Evolutionary conservation across 2,797 vertebrate genomes (phyloP).

Genomic region (Amblyraja radiata): DNA sequence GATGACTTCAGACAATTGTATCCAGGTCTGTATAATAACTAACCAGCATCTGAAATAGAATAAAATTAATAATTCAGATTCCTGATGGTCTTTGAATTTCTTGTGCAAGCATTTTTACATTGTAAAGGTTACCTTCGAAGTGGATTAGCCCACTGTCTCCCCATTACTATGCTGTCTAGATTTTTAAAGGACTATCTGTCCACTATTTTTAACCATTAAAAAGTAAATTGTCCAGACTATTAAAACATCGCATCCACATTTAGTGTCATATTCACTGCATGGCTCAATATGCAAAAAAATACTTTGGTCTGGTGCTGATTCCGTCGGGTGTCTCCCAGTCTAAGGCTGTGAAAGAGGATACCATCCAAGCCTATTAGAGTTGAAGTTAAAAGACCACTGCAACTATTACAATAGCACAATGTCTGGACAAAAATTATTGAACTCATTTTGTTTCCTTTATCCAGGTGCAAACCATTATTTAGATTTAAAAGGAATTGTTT

Average conservation of each 20-base stretch:
- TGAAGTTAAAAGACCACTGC: constrained; percentile 7
- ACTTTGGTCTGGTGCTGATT: constrained; percentile 19
- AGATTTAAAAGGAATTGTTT: constrained; percentile 33
- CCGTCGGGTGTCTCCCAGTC: neutral
- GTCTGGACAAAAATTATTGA: neutral
- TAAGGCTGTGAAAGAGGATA: neutral
- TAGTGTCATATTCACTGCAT: constrained; percentile 21
- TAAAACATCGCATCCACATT: constrained; percentile 31
- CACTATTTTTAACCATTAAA: constrained; percentile 34
- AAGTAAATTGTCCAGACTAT: constrained; percentile 24
- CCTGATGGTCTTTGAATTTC: neutral
- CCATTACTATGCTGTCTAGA: constrained; percentile 29
- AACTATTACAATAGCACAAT: constrained; percentile 6
- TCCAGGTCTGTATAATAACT: constrained; percentile 23
- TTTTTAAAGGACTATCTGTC: constrained; percentile 21
- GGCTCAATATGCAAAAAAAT: constrained; percentile 27
- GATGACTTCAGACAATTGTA: constrained; percentile 26
- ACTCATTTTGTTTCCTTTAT: constrained; percentile 27
- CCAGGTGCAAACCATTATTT: constrained; percentile 36
- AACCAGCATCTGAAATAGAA: constrained; percentile 5
- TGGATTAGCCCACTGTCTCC: constrained; percentile 36
- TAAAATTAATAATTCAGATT: constrained; percentile 13
- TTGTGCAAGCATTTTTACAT: neutral
- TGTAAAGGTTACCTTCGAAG: neutral
- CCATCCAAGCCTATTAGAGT: neutral